Percentiles rank a stretch among this genome's conserved stretches.
Conservation (phyloP, 2,888 invertebrate species). For the Synanthedon tipuliformis region DNA sequence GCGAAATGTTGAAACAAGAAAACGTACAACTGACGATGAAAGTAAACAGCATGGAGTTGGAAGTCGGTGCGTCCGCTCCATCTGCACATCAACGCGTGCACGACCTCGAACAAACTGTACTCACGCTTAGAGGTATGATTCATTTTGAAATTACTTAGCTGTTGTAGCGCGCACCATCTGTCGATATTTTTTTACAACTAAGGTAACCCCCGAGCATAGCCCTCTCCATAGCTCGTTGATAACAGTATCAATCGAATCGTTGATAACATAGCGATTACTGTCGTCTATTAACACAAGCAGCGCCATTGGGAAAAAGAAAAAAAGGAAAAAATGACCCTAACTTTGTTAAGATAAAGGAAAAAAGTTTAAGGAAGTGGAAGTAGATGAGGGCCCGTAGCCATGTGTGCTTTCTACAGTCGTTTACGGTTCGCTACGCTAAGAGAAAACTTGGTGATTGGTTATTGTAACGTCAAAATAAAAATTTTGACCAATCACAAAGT, state of each 20-base stretch:
- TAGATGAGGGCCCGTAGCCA: no score
- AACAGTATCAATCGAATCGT: neutral
- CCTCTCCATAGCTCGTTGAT: no score
- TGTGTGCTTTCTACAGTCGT: no score
- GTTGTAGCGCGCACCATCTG: neutral
- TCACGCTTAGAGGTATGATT: constrained; percentile 50
- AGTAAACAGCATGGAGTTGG: constrained; percentile 31
- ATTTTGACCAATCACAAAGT: no score
- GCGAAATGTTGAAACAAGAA: constrained; percentile 72
- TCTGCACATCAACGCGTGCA: constrained; percentile 42
- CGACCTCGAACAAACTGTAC: constrained; percentile 64
- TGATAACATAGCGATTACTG: neutral
- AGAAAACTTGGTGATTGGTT: no score
- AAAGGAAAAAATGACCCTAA: no score
- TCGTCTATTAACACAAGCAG: no score
- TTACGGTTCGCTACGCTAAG: no score
- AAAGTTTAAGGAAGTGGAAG: no score
- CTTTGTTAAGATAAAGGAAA: neutral
- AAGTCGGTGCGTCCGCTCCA: constrained; percentile 22
- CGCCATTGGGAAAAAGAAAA: neutral
- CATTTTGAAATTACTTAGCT: neutral
- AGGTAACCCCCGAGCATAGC: no score
- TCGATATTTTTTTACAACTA: constrained; percentile 1
- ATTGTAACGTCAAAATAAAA: no score
- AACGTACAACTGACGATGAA: constrained; percentile 60